Evolutionary conservation across 2,113 vertebrate genomes (phyloP).

Genomic region (Muntiacus reevesi): DNA sequence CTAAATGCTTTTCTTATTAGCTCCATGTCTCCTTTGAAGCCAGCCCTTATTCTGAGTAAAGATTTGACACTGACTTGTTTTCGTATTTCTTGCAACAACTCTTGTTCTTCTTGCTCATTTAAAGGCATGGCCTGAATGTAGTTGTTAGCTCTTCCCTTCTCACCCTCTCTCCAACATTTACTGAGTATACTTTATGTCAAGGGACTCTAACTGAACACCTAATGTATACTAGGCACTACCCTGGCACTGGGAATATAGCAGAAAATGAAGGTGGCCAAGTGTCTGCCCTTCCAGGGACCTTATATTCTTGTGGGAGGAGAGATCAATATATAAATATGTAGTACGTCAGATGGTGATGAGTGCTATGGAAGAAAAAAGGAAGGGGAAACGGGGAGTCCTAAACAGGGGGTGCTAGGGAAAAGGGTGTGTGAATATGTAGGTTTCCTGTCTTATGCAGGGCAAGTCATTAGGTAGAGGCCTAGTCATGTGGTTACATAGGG

Average conservation of each 20-base stretch:
- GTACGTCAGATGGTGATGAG: neutral
- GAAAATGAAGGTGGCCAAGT: neutral
- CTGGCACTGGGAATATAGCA: neutral
- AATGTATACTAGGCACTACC: neutral
- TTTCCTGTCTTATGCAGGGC: neutral
- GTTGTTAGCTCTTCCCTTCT: neutral
- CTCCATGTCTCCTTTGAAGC: neutral
- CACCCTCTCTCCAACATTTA: neutral
- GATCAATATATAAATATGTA: neutral
- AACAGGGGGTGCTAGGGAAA: neutral
- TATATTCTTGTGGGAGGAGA: neutral
- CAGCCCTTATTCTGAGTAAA: conserved; percentile 1
- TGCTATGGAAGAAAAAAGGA: neutral
- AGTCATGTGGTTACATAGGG: neutral
- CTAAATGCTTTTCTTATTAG: neutral
- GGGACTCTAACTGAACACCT: neutral
- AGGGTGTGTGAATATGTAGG: neutral
- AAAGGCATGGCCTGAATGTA: neutral
- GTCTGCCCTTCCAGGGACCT: neutral
- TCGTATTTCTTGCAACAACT: neutral
- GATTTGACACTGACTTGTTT: conserved; percentile 30
- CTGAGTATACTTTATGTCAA: neutral
- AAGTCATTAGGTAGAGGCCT: neutral
- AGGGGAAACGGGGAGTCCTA: neutral
- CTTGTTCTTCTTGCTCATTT: neutral